Conservation (phyloP, 2,113 vertebrate species). For the Gila orcuttii region DNA sequence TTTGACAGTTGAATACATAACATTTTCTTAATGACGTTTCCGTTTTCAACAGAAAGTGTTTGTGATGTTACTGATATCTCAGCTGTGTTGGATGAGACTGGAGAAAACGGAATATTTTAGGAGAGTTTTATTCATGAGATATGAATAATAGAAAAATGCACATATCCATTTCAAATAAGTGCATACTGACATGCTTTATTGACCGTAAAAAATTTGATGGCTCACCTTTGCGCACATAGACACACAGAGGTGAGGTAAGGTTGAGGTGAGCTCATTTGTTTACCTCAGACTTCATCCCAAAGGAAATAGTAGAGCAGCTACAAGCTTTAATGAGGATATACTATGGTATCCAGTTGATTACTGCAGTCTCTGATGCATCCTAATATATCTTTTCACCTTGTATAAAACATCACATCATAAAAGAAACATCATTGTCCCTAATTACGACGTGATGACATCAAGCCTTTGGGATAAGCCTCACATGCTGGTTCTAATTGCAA, state of each 20-base stretch:
- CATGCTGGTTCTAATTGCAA: neutral
- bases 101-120: constrained; percentile 8
- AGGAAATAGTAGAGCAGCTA: neutral
- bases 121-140: constrained; percentile 26
- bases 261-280: constrained; percentile 56
- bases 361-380: constrained; percentile 11
- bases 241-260: constrained; percentile 47
- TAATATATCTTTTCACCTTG: neutral
- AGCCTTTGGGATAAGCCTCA: constrained; percentile 8
- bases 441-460: neutral
- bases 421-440: constrained; percentile 9
- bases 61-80: neutral
- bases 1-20: neutral
- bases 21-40: neutral
- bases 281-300: constrained; percentile 33
- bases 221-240: constrained; percentile 24
- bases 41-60: neutral
- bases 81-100: neutral
- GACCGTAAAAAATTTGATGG: neutral
- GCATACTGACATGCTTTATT: constrained; percentile 35
- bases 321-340: constrained; percentile 42
- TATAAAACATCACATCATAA: constrained; percentile 33
- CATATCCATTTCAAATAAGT: constrained; percentile 38
- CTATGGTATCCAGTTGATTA: constrained; percentile 29
- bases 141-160: constrained; percentile 31